These are phyloP conservation scores for Gallinago undulata DNA, from an alignment of 2,113 vertebrate species.

Conservation along the genomic window DNA sequence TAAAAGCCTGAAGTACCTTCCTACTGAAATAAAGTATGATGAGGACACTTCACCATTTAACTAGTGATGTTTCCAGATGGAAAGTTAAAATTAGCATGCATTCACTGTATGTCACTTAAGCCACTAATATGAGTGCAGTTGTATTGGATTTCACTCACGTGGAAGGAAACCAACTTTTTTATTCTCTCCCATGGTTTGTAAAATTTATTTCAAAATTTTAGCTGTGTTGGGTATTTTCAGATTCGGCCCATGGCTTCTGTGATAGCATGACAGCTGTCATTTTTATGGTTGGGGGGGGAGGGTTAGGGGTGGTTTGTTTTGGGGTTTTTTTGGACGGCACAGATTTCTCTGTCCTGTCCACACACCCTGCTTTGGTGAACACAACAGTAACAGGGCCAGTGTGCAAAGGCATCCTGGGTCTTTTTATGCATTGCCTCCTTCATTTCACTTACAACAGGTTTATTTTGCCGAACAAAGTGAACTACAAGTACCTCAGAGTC, in stretches of 20 bases:
- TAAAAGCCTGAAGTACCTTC: neutral
- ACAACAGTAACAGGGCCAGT: neutral
- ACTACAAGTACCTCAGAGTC: neutral
- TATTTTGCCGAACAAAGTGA: neutral
- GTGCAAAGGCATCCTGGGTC: neutral
- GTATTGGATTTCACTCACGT: neutral
- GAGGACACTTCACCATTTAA: neutral
- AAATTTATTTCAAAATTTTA: neutral
- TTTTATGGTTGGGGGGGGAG: neutral
- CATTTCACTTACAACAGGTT: neutral
- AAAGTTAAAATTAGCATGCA: neutral
- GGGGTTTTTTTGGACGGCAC: neutral
- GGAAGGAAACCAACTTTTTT: neutral
- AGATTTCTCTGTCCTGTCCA: neutral
- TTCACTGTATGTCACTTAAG: neutral
- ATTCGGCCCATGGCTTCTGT: neutral
- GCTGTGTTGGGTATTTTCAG: neutral
- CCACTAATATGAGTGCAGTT: neutral
- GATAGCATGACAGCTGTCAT: neutral
- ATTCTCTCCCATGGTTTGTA: neutral
- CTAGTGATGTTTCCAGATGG: neutral
- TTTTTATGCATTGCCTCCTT: neutral
- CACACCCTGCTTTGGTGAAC: neutral
- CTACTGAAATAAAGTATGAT: neutral
- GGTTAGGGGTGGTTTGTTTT: neutral